phyloP scores from a whole-genome alignment of 1,140 invertebrate species.

The Vanessa atalanta region DNA sequence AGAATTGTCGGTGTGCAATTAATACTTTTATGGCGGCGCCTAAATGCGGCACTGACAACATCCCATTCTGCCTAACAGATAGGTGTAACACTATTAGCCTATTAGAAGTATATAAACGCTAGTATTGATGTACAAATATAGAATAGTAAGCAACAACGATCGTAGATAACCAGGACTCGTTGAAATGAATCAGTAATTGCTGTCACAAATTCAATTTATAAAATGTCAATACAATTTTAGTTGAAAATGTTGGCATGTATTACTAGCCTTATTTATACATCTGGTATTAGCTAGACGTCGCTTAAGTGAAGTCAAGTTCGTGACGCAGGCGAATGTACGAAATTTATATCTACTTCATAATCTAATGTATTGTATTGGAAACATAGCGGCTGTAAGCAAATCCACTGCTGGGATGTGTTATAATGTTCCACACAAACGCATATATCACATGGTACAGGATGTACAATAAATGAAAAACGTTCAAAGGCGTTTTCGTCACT shows the following conservation, averaged over 20 bases:
- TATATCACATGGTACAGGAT: no score
- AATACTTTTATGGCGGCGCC: slow-evolving; percentile 74
- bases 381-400: no score
- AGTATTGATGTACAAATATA: slow-evolving; percentile 9
- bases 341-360: no score
- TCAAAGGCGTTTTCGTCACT: no score
- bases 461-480: no score
- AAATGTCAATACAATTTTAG: slow-evolving; percentile 3
- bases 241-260: background rate
- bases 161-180: background rate
- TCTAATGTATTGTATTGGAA: no score
- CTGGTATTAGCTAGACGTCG: slow-evolving; percentile 1
- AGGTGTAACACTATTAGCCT: slow-evolving; percentile 20
- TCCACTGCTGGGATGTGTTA: no score
- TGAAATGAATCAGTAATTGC: background rate
- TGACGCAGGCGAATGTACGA: no score
- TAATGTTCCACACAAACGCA: no score
- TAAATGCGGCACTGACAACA: slow-evolving; percentile 65
- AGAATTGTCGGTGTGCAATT: slow-evolving; percentile 58
- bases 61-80: slow-evolving; percentile 33
- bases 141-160: slow-evolving; percentile 3
- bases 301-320: background rate
- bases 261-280: background rate
- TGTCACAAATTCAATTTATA: background rate
- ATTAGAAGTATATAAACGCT: background rate